A percentile compares a stretch with the other conserved stretches of the same genome.
Conservation (phyloP, 2,113 vertebrate genomes). For the Mola mola region DNA sequence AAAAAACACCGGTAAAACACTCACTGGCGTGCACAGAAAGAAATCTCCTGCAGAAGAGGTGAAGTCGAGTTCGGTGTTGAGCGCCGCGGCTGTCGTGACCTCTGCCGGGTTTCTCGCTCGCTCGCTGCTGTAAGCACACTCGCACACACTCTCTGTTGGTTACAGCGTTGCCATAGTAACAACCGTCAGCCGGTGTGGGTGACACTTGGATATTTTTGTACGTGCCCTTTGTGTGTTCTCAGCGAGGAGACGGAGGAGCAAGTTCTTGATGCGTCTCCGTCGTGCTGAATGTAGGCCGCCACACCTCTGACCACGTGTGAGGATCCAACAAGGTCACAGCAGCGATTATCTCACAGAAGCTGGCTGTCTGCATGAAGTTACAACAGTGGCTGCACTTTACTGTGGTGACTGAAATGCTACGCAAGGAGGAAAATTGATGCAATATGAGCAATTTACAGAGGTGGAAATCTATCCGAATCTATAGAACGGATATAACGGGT, state of each 20-base stretch:
- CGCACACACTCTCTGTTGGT: slow-evolving; percentile 38
- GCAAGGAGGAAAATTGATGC: too few relatives aligned
- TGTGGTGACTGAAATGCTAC: too few relatives aligned
- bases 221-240: slow-evolving; percentile 41
- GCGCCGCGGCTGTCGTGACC: slow-evolving; percentile 45
- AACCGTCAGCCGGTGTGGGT: slow-evolving; percentile 63
- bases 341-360: too few relatives aligned
- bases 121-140: slow-evolving; percentile 23
- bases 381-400: too few relatives aligned
- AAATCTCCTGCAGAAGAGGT: too few relatives aligned
- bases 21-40: too few relatives aligned
- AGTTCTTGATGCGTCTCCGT: not conserved
- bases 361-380: too few relatives aligned
- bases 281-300: slow-evolving; percentile 28
- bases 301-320: slow-evolving; percentile 4
- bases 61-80: slow-evolving; percentile 18
- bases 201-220: slow-evolving; percentile 71
- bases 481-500: too few relatives aligned
- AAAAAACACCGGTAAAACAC: too few relatives aligned
- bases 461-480: too few relatives aligned
- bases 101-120: slow-evolving; percentile 43
- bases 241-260: slow-evolving; percentile 36
- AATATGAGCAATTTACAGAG: too few relatives aligned
- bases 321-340: slow-evolving; percentile 31
- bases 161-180: slow-evolving; percentile 73